Percentiles rank a stretch among this genome's conserved stretches.
Conservation (phyloP, 2,797 vertebrate species). For the Crenuchus spilurus region DNA sequence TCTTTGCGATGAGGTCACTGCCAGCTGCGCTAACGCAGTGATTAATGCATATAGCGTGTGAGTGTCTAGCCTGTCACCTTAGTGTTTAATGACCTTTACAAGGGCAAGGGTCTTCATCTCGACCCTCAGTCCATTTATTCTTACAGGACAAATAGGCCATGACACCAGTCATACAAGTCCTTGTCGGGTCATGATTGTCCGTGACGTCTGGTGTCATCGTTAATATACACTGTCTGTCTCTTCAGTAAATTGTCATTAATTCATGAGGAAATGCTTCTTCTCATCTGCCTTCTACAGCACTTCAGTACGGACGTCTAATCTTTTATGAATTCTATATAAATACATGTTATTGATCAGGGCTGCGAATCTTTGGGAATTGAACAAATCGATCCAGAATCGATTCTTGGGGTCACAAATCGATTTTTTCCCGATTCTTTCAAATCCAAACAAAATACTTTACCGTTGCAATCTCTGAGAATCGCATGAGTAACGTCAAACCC, state of each 20-base stretch:
- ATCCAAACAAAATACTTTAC: too few species aligned
- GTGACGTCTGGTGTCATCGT: slow-evolving; percentile 23
- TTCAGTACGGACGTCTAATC: too few species aligned
- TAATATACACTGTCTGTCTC: neutral
- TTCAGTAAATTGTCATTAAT: neutral
- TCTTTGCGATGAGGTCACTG: slow-evolving; percentile 1
- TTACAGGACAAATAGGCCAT: neutral
- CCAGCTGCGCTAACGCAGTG: neutral
- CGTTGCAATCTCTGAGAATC: too few species aligned
- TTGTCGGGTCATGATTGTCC: neutral
- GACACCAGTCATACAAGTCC: neutral
- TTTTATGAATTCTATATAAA: too few species aligned
- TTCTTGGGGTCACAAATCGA: too few species aligned
- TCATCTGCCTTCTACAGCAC: neutral
- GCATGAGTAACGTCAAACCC: too few species aligned
- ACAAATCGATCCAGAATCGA: too few species aligned
- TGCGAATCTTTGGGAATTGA: too few species aligned
- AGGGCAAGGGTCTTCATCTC: neutral
- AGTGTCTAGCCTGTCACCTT: slow-evolving; percentile 12
- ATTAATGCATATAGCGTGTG: neutral
- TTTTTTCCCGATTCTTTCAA: too few species aligned
- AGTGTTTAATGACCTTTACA: slow-evolving; percentile 17
- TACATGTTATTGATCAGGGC: too few species aligned
- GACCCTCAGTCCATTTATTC: neutral
- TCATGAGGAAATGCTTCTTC: neutral